Evolutionary conservation across 1,140 invertebrate species (phyloP).

Genomic region (Ooceraea biroi): DNA sequence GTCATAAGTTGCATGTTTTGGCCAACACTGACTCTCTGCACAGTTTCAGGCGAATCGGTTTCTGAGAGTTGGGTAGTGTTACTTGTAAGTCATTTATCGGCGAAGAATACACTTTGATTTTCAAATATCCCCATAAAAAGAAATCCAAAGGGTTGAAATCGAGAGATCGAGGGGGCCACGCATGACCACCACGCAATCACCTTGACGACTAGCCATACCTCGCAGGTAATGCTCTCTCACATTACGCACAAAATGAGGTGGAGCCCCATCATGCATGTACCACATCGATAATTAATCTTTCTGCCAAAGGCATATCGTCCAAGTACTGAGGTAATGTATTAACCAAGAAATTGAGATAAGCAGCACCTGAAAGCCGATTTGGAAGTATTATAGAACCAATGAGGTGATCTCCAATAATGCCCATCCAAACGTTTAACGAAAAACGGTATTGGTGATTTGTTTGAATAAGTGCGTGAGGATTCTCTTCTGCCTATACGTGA

Average conservation of each 20-base stretch:
- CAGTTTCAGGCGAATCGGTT: no score
- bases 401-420: no score
- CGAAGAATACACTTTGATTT: constrained; percentile 13
- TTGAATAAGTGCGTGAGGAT: not conserved
- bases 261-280: constrained; percentile 1
- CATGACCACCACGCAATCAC: not conserved
- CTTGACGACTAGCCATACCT: not conserved
- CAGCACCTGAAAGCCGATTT: constrained; percentile 18
- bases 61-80: no score
- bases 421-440: no score
- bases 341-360: constrained; percentile 22
- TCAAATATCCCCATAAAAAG: constrained; percentile 10
- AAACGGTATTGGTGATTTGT: constrained; percentile 13
- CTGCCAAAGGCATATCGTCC: constrained; percentile 1
- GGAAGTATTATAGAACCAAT: constrained; percentile 2
- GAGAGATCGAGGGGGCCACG: not conserved
- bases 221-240: not conserved
- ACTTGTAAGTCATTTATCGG: constrained; percentile 9
- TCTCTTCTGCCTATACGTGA: not conserved
- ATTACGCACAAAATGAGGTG: no score
- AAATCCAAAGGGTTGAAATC: no score
- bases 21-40: no score
- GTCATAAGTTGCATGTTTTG: no score
- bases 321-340: constrained; percentile 22
- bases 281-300: no score